Base-by-base conservation (phyloP, 2,888 invertebrate genomes). In the Drosophila infuscata region DNA sequence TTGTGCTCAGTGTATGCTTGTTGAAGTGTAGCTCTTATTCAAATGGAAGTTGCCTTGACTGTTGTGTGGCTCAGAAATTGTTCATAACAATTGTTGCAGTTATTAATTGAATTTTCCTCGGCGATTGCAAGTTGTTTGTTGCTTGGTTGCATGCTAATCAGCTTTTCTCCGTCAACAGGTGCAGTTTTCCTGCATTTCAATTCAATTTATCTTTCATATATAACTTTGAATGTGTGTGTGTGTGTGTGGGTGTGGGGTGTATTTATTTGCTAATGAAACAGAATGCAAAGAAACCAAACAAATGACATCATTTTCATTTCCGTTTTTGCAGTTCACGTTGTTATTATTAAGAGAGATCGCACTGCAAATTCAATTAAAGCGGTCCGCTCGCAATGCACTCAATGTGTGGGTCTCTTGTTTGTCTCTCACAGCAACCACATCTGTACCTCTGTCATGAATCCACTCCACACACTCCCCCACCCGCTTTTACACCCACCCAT, bases 261-360 rank as follows among this genome's bases (percentile, higher is more conserved):
- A 33, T 25, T 33, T 53, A 59, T 71, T 71, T 81, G 58, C 69
- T 73, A 73, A 63, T 74, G 78, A 70, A 69, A 77, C 69, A 43
- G n/a, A 58, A 57, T 30, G n/a, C 3, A 56, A 36, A 32, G 6
- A 46, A 57, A 71, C 43, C 68, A 73, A 70, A 66, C 61, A 71
- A 63, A 75, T 85, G 90, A 88, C 86, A 81, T 88, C 90, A 86
- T 88, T 90, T 88, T 82, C 90, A 90, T 88, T 86, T 86, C 88
- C 86, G 81, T 85, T 89, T 71, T 61, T 66, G 67, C 78, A 78
- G 65, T 67, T 74, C 68, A 74, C 58, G 43, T 56, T 67, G 43
- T 56, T 67, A 41, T 52, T 65, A 62, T 56, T 56, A 38, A 38
- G 29, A 72, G 8, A 70, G 62, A 74, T 77, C 72, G 54, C 58